Conservation (phyloP, 2,797 vertebrate genomes). For the Danio jaintianensis region DNA sequence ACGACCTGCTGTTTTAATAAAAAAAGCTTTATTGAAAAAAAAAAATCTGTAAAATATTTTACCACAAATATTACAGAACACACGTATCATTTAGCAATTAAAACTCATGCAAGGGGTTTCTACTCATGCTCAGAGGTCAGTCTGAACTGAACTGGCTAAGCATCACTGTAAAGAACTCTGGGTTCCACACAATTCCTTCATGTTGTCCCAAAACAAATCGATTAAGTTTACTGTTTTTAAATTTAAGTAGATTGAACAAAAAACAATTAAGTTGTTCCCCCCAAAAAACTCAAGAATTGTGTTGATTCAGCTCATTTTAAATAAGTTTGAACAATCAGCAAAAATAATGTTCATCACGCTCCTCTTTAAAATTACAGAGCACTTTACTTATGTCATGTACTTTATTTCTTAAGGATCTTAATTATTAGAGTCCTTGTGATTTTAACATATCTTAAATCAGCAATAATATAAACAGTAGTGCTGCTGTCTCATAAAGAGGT, state of each 20-base stretch:
- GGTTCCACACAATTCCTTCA: too few relatives aligned
- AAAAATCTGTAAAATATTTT: slow-evolving; percentile 58
- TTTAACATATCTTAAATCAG: neutral
- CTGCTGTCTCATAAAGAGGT: slow-evolving; percentile 11
- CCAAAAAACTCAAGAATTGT: too few relatives aligned
- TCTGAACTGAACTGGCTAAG: slow-evolving; percentile 27
- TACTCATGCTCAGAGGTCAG: slow-evolving; percentile 48
- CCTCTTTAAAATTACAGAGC: neutral
- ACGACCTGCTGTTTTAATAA: slow-evolving; percentile 26
- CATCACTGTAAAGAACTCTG: neutral
- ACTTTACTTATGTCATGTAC: neutral
- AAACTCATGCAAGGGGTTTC: slow-evolving; percentile 57
- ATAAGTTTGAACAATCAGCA: neutral
- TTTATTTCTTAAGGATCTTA: neutral
- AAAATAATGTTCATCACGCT: slow-evolving; percentile 2
- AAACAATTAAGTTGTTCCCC: too few relatives aligned
- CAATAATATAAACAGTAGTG: neutral
- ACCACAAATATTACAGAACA: slow-evolving; percentile 63
- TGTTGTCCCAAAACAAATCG: too few relatives aligned
- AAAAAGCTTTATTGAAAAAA: slow-evolving; percentile 63
- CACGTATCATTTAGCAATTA: slow-evolving; percentile 53
- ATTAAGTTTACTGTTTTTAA: too few relatives aligned
- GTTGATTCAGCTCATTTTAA: too few relatives aligned
- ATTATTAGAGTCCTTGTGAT: neutral
- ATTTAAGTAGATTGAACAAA: too few relatives aligned